Conservation (phyloP, 2,888 invertebrate species). For the Euplagia quadripunctaria region DNA sequence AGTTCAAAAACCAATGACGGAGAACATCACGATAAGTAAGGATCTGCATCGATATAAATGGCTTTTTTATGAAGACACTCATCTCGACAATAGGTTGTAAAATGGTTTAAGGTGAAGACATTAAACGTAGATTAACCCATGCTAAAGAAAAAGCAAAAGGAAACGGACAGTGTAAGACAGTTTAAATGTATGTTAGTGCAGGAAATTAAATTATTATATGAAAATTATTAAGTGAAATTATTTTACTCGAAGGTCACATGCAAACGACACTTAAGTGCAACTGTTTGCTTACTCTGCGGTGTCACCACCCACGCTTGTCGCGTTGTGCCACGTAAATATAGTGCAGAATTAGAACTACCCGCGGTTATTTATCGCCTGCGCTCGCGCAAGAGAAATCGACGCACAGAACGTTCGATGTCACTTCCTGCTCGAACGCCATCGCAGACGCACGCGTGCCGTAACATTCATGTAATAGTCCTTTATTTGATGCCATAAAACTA, state of each 20-base stretch:
- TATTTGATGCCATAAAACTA: constrained; percentile 72
- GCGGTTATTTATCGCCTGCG: constrained; percentile 77
- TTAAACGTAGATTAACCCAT: neutral
- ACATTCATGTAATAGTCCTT: constrained; percentile 71
- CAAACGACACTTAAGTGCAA: constrained; percentile 64
- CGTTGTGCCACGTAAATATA: constrained; percentile 77
- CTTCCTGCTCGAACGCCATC: constrained; percentile 74
- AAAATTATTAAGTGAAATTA: constrained; percentile 10
- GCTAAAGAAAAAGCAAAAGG: neutral
- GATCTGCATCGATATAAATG: too few species aligned
- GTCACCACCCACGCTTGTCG: constrained; percentile 71
- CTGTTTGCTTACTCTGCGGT: constrained; percentile 68
- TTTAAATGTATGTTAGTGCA: neutral
- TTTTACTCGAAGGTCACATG: constrained; percentile 41
- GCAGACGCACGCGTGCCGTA: constrained; percentile 60
- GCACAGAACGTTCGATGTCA: constrained; percentile 62
- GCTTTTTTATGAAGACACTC: too few species aligned
- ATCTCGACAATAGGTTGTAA: too few species aligned
- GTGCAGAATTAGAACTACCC: constrained; percentile 82
- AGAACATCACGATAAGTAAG: neutral
- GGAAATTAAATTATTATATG: neutral
- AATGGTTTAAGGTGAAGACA: too few species aligned
- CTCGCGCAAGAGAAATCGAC: constrained; percentile 62
- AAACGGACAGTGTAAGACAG: neutral
- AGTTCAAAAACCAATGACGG: neutral